Base-by-base conservation (phyloP, 2,797 vertebrate species). In the Lagorchestes hirsutus region DNA sequence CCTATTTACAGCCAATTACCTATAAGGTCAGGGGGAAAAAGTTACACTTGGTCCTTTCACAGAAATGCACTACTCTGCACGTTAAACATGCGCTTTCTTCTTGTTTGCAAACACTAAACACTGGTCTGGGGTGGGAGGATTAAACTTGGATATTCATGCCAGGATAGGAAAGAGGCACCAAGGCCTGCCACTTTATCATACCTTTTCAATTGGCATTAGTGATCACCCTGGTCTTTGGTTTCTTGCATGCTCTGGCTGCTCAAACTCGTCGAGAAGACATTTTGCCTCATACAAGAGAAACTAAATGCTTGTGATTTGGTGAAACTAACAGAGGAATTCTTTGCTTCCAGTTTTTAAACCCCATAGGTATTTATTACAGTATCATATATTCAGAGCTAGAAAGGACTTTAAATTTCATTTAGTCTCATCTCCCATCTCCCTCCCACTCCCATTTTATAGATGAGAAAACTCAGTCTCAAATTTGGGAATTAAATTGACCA, bases 51-150 rank as follows among this genome's bases (percentile, higher is more conserved):
- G 52, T 54, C 50, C 52, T 93, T 93, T 91, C 55, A 92, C 27
- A 94, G 92, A 62, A 91, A 91, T 11, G 67, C 27, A 67, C 55
- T 54, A 22, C 55, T 58, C 29, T 90, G 27, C 55, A 58, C 46
- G 56, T 6, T 62, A 52, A 94, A 58, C 24, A 31, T 13, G 93
- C 90, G 92, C 82, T 87, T 95, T 92, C 94, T 31, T 62, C 62
- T 94, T 96, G 82, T 46, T 93, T 97, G 92, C 54, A 92, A 95
- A 91, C 50, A 58, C 54, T 96, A 55, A 94, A 74, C 59, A 12
- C 24, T 31, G 28, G 58, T 90, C 90, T 67, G 40, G n/a, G 27
- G 24, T 92, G 14, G 11, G 13, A 95, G 34, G 11, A 27, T 24
- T 55, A 96, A n/a, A 95, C 28, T 82, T 27, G 16, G 8, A 91